These are phyloP conservation scores for Blera fallax DNA, from an alignment of 2,888 invertebrate genomes.

Conservation along the genomic window DNA sequence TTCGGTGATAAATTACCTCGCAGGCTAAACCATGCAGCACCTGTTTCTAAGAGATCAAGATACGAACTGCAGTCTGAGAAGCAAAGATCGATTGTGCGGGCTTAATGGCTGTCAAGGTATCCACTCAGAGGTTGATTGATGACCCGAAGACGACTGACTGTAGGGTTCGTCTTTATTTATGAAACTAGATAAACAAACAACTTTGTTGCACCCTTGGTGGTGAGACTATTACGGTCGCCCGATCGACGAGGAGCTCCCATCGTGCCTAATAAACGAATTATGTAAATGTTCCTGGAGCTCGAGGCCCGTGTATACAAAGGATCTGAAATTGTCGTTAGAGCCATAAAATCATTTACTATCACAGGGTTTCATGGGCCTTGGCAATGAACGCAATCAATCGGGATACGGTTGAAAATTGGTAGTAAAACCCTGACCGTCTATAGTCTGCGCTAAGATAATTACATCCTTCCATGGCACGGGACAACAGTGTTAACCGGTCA, in stretches of 20 bases:
- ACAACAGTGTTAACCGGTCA: not conserved
- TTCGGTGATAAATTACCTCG: constrained; percentile 62
- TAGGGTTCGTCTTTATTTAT: constrained; percentile 42
- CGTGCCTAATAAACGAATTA: constrained; percentile 31
- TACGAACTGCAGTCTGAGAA: not conserved
- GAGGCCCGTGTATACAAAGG: not conserved
- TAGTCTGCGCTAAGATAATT: not conserved
- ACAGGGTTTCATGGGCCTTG: not conserved
- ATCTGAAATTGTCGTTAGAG: not conserved
- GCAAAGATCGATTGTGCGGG: constrained; percentile 65
- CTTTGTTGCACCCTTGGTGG: constrained; percentile 56
- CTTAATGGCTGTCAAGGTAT: constrained; percentile 69
- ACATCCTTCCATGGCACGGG: not conserved
- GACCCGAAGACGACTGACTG: constrained; percentile 28
- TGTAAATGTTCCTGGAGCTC: constrained; percentile 31
- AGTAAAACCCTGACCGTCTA: not conserved
- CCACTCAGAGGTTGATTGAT: constrained; percentile 67
- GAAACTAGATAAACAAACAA: constrained; percentile 54
- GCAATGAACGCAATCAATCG: not conserved
- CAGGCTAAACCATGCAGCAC: constrained; percentile 54
- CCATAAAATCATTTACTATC: constrained; percentile 8
- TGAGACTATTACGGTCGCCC: constrained; percentile 24
- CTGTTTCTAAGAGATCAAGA: constrained; percentile 66
- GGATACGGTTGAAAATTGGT: not conserved
- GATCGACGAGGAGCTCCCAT: constrained; percentile 26